A percentile compares a stretch with the other conserved stretches of the same genome.
phyloP scores from a whole-genome alignment of 2,113 vertebrate species.

The Solea solea region DNA sequence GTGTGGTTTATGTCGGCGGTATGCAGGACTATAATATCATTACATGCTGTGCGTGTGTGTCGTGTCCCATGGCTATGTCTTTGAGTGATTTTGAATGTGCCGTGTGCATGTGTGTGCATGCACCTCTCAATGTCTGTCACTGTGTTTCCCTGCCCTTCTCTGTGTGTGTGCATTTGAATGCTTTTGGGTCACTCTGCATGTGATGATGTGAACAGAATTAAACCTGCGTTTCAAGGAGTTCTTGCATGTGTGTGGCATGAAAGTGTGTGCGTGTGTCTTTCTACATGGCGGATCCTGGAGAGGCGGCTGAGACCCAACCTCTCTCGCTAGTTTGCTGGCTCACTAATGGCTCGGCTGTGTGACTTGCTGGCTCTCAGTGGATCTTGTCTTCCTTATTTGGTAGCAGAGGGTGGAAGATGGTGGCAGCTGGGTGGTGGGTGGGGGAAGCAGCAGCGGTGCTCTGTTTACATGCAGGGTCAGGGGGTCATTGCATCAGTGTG shows the following conservation, averaged over 20 bases:
- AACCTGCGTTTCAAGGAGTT: slow-evolving; percentile 37
- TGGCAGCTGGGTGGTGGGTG: slow-evolving; percentile 26
- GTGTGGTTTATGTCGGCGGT: slow-evolving; percentile 33
- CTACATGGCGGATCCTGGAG: slow-evolving; percentile 10
- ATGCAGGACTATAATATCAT: slow-evolving; percentile 29
- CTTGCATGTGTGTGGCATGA: slow-evolving; percentile 26
- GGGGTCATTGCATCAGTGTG: slow-evolving; percentile 63
- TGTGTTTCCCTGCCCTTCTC: no score
- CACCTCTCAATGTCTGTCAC: slow-evolving; percentile 32
- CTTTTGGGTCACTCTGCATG: slow-evolving; percentile 42
- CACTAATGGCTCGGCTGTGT: slow-evolving; percentile 70
- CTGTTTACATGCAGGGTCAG: slow-evolving; percentile 77
- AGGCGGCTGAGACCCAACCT: slow-evolving; percentile 37
- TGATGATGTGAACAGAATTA: slow-evolving; percentile 5
- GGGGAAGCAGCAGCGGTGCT: slow-evolving; percentile 39
- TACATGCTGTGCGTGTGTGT: slow-evolving; percentile 8
- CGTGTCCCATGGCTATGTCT: slow-evolving; percentile 16
- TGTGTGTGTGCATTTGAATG: slow-evolving; percentile 32
- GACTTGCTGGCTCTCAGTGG: slow-evolving; percentile 62
- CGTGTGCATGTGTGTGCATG: slow-evolving; percentile 4
- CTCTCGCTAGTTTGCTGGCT: slow-evolving; percentile 58
- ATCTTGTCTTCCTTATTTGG: slow-evolving; percentile 79
- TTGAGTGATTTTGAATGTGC: slow-evolving; percentile 25
- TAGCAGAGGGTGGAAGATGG: slow-evolving; percentile 37
- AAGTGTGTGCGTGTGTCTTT: slow-evolving; percentile 21